Percentiles rank a stretch among this genome's conserved stretches.
Conservation (phyloP, 2,113 vertebrate species). For the Rhinoderma darwinii region DNA sequence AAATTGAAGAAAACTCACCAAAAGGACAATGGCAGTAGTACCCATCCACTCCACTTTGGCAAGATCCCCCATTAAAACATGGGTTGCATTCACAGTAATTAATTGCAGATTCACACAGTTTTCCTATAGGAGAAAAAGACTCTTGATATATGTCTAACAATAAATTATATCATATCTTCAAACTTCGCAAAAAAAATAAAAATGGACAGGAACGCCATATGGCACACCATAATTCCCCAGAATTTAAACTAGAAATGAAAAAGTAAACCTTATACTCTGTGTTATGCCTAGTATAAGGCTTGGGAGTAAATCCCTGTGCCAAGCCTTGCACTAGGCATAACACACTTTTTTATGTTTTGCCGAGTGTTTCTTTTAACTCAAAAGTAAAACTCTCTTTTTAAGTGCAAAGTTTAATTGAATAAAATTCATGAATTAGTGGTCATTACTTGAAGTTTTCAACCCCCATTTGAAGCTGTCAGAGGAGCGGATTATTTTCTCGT, state of each 20-base stretch:
- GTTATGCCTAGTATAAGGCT: too few relatives aligned
- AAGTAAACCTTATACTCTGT: too few relatives aligned
- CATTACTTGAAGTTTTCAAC: too few relatives aligned
- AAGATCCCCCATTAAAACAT: slow-evolving; percentile 97
- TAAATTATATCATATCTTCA: not conserved
- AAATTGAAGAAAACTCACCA: slow-evolving; percentile 79
- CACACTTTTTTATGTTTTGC: too few relatives aligned
- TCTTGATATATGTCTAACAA: not conserved
- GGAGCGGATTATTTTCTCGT: too few relatives aligned
- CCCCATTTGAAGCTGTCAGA: too few relatives aligned
- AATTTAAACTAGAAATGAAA: not conserved
- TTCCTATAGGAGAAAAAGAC: slow-evolving; percentile 76
- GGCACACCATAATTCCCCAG: not conserved
- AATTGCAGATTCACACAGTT: slow-evolving; percentile 90
- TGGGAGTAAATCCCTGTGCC: too few relatives aligned
- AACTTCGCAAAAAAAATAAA: not conserved
- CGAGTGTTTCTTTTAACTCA: too few relatives aligned
- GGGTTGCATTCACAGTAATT: slow-evolving; percentile 98
- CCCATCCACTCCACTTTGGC: slow-evolving; percentile 89
- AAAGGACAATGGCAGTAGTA: slow-evolving; percentile 97
- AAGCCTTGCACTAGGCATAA: too few relatives aligned
- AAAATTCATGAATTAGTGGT: too few relatives aligned
- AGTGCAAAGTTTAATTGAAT: too few relatives aligned
- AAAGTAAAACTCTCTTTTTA: too few relatives aligned
- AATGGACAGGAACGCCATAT: not conserved